phyloP scores from a whole-genome alignment of 2,888 invertebrate genomes.

The Carterocephalus palaemon region DNA sequence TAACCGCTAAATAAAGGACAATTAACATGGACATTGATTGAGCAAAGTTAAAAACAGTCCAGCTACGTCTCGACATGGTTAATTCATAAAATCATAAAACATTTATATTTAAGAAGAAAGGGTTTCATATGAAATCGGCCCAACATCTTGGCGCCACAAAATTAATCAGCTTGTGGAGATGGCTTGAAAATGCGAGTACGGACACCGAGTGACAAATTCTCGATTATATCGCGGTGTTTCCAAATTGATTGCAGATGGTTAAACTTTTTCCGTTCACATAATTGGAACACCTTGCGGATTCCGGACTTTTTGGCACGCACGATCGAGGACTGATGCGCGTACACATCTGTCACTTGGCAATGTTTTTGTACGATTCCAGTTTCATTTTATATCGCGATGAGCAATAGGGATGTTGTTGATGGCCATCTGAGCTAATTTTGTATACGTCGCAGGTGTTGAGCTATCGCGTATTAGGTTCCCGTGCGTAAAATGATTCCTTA shows the following conservation, averaged over 20 bases:
- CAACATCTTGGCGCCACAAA: conserved; percentile 14
- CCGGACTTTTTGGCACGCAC: conserved; percentile 21
- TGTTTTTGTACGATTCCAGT: conserved; percentile 13
- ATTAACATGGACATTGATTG: too few species aligned
- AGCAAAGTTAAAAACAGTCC: too few species aligned
- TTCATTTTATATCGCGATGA: conserved; percentile 8
- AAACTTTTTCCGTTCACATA: conserved; percentile 19
- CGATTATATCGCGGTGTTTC: conserved; percentile 20
- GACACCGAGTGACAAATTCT: conserved; percentile 18
- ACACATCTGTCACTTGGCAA: conserved; percentile 17
- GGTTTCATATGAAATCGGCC: background rate
- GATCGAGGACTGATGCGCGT: conserved; percentile 8
- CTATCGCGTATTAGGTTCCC: conserved; percentile 1
- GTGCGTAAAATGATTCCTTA: background rate
- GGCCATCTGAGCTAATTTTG: background rate
- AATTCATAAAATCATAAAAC: too few species aligned
- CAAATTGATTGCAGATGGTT: conserved; percentile 25
- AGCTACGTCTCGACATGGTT: too few species aligned
- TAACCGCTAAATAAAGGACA: too few species aligned
- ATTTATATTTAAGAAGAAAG: too few species aligned
- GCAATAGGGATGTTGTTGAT: conserved; percentile 9
- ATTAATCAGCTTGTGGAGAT: conserved; percentile 6
- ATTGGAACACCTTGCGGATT: conserved; percentile 24
- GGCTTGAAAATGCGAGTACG: conserved; percentile 14
- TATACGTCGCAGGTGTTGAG: conserved; percentile 13